Evolutionary conservation across 2,797 vertebrate genomes (phyloP).

Genomic region (Typhlichthys eigenmanni): DNA sequence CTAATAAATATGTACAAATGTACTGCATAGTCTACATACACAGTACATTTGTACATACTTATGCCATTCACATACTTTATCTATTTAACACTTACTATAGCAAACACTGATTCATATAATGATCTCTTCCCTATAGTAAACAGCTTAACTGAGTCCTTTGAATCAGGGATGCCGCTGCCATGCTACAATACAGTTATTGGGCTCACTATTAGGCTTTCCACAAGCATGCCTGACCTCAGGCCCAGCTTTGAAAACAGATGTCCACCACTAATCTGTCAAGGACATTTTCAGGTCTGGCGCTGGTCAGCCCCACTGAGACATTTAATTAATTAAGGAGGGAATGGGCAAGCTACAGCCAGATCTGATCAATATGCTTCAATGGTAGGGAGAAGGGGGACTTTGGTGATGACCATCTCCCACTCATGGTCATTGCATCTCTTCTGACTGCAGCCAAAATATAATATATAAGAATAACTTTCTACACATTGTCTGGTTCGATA

Average conservation of each 20-base stretch:
- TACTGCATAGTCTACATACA: no score
- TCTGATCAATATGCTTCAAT: slow-evolving; percentile 49
- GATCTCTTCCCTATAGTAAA: not conserved
- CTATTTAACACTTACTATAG: no score
- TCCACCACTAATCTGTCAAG: slow-evolving; percentile 46
- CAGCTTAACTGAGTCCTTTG: not conserved
- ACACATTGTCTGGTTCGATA: slow-evolving; percentile 18
- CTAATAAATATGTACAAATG: no score
- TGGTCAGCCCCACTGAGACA: slow-evolving; percentile 2
- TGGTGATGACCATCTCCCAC: slow-evolving; percentile 33
- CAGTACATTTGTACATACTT: no score
- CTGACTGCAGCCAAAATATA: not conserved
- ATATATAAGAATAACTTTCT: slow-evolving; percentile 22
- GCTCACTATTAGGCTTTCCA: not conserved
- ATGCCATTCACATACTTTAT: no score
- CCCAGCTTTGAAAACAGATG: slow-evolving; percentile 45
- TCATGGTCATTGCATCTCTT: slow-evolving; percentile 8
- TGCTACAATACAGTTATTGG: not conserved
- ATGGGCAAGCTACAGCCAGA: slow-evolving; percentile 7
- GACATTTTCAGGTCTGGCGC: slow-evolving; percentile 17
- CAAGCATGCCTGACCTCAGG: slow-evolving; percentile 33
- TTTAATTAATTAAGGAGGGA: slow-evolving; percentile 36
- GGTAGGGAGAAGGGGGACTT: not conserved
- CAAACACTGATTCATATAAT: no score
- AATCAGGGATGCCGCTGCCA: not conserved